Conservation (phyloP, 1,140 invertebrate species). For the Macrocentrus cingulum region DNA sequence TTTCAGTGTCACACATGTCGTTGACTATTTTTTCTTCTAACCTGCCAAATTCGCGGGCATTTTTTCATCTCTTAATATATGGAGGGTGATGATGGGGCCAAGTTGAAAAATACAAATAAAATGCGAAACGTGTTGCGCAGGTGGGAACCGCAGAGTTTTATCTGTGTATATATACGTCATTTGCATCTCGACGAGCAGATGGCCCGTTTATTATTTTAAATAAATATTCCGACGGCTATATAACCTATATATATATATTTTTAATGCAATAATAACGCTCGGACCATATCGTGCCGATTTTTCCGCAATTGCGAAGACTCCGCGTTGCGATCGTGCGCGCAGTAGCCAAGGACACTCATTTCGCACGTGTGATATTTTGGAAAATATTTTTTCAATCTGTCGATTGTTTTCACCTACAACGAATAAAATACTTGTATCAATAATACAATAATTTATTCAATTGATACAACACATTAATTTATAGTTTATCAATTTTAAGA, state of each 20-base stretch:
- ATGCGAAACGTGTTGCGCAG: constrained; percentile 18
- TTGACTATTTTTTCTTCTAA: too few relatives aligned
- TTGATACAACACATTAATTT: neutral
- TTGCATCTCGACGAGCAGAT: neutral
- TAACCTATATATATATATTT: too few relatives aligned
- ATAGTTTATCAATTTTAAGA: neutral
- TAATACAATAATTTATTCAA: constrained; percentile 23
- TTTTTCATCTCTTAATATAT: constrained; percentile 12
- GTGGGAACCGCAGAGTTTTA: constrained; percentile 21
- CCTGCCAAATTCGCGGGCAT: too few relatives aligned
- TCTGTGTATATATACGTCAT: constrained; percentile 20
- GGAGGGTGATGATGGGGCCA: constrained; percentile 2
- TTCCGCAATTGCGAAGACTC: neutral
- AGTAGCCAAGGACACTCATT: constrained; percentile 5
- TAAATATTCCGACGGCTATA: too few relatives aligned
- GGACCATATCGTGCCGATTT: neutral
- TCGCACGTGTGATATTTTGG: neutral
- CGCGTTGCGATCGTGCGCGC: neutral
- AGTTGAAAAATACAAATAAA: constrained; percentile 10
- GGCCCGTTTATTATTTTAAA: too few relatives aligned
- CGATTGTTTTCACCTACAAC: neutral
- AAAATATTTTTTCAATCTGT: constrained; percentile 16
- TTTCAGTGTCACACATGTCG: too few relatives aligned
- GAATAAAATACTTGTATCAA: neutral
- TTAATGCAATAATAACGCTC: too few relatives aligned